These are phyloP conservation scores for Synanceia verrucosa DNA, from an alignment of 2,797 vertebrate genomes.

Conservation along the genomic window DNA sequence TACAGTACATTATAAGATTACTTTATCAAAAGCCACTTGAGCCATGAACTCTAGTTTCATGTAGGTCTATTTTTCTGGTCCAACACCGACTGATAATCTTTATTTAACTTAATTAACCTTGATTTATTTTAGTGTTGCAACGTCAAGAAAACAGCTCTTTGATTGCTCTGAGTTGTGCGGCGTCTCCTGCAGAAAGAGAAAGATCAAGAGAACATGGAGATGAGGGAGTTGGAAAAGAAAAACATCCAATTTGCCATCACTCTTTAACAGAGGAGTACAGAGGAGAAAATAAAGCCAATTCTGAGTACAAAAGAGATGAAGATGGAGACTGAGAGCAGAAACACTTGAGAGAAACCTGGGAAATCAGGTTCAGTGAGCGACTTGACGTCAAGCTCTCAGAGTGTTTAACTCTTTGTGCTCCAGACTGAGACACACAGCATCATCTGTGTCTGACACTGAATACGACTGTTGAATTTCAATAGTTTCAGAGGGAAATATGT, in stretches of 20 bases:
- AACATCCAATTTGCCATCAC: neutral
- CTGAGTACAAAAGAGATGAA: neutral
- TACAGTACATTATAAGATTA: too few species aligned
- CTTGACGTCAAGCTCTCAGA: conserved; percentile 2
- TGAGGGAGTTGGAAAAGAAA: neutral
- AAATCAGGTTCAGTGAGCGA: neutral
- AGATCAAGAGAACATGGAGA: neutral
- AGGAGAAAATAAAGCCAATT: conserved; percentile 14
- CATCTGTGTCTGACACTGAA: neutral
- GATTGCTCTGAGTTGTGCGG: neutral
- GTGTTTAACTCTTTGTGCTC: neutral
- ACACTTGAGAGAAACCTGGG: neutral
- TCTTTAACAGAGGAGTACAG: too few species aligned
- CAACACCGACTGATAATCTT: neutral
- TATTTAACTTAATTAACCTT: too few species aligned
- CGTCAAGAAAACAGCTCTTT: neutral
- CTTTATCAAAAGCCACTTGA: too few species aligned
- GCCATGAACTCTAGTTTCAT: neutral
- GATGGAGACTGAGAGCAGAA: neutral
- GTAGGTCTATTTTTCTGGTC: neutral
- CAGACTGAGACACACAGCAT: neutral
- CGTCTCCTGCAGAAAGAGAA: neutral
- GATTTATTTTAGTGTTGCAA: neutral
- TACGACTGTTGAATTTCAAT: neutral
- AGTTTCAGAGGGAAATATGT: too few species aligned